A percentile compares a stretch with the other conserved stretches of the same genome.
Conservation (phyloP, 2,888 invertebrate species). For the Diarsia mendica region DNA sequence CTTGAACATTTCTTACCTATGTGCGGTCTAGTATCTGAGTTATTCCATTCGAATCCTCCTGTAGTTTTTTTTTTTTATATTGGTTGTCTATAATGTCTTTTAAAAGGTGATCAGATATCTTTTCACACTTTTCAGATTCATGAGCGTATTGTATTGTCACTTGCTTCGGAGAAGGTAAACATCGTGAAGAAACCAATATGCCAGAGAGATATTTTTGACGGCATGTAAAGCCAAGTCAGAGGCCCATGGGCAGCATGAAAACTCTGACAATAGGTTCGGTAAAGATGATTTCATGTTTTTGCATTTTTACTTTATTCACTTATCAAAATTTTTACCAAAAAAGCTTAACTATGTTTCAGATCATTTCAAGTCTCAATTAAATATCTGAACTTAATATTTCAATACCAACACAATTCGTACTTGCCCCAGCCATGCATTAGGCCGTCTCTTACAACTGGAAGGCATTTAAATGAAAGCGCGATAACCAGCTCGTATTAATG, state of each 20-base stretch:
- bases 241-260: no score
- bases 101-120: neutral
- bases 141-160: no score
- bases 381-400: neutral
- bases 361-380: neutral
- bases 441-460: constrained; percentile 80
- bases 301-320: neutral
- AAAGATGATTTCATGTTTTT: no score
- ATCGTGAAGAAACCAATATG: no score
- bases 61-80: no score
- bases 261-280: no score
- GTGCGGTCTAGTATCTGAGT: neutral
- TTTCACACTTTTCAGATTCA: neutral
- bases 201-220: no score
- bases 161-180: no score
- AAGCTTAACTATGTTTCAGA: neutral
- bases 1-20: neutral
- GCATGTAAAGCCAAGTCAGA: no score
- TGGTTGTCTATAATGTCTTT: neutral
- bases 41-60: neutral
- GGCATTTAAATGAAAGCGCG: constrained; percentile 88
- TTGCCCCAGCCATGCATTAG: constrained; percentile 66
- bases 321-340: neutral
- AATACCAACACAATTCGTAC: constrained; percentile 50
- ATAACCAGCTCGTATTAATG: constrained; percentile 84